Evolutionary conservation across 1,140 invertebrate genomes (phyloP).

Genomic region (Zaprionus ghesquierei): DNA sequence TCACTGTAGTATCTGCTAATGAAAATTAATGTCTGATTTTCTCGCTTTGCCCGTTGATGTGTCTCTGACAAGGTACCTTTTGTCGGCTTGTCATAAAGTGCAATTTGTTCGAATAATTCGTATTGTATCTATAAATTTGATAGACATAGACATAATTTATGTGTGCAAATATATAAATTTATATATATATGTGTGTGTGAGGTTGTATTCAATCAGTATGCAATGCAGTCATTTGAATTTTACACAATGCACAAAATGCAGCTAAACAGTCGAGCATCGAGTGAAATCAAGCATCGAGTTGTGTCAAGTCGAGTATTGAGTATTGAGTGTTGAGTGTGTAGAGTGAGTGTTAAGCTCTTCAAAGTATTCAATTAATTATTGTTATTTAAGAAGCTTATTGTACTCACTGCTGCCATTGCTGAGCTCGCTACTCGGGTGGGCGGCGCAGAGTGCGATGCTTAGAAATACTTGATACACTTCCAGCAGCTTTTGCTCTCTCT

Average conservation of each 20-base stretch:
- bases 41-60: slow-evolving; percentile 5
- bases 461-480: neutral
- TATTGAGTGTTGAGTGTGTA: slow-evolving; percentile 27
- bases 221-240: slow-evolving; percentile 51
- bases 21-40: slow-evolving; percentile 64
- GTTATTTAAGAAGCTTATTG: slow-evolving; percentile 8
- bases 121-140: slow-evolving; percentile 26
- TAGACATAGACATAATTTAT: neutral
- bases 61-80: slow-evolving; percentile 1
- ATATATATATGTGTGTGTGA: no score
- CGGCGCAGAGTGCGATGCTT: neutral
- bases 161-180: neutral
- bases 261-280: neutral
- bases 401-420: neutral
- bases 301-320: neutral
- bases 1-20: slow-evolving; percentile 39
- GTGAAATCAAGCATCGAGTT: neutral
- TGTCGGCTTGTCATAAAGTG: slow-evolving; percentile 29
- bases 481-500: no score
- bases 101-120: slow-evolving; percentile 13
- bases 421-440: neutral
- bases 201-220: neutral
- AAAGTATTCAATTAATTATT: slow-evolving; percentile 48
- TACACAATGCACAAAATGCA: slow-evolving; percentile 7
- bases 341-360: slow-evolving; percentile 37